Evolutionary conservation across 2,888 invertebrate genomes (phyloP), one percentile per base, ranked within the genome.

Genomic region (Clanis bilineata): DNA sequence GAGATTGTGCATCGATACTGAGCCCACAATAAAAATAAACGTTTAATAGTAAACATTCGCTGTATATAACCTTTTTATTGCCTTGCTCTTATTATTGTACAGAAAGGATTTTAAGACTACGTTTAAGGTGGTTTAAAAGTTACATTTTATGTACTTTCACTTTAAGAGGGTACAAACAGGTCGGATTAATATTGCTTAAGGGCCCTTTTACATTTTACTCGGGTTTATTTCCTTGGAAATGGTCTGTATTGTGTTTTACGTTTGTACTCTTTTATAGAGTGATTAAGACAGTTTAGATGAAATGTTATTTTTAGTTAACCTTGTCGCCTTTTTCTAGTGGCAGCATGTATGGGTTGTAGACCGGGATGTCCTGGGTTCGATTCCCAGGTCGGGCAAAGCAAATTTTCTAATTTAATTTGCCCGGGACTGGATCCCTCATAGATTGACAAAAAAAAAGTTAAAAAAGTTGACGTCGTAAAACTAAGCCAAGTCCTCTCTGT

Each of bases 1-100:
- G 12, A 56, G 43, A 15, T 3, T 15, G 25, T 25, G 18, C 32
- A 18, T 44, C 12, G 36, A 59, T 60, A 57, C 62, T 56, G 28
- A 10, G 9, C 51, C 22, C 22, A 45, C 55, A 58, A 60, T 61
- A 62, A 62, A 62, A 64, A 62, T 59, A 62, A 57, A 54, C 21
- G 9, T 38, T 18, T 18, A 61, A 60, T 57, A 47, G 47, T 56
- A 58, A 56, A 43, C 28, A 38, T 64, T 60, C 56, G 45, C 56
- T n/a, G 43, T 39, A 63, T 60, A 68, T 62, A 65, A 56, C 56
- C 28, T 23, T 59, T 61, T 64, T 60, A 67, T 61, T 63, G 47
- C 56, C 58, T 59, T n/a, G 57, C 59, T 56, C 38, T 18, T 38
- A 25, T 58, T 47, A 23, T 28, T 51, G 6, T 32, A 28, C 25